Conservation (phyloP, 2,797 vertebrate genomes). For the Lagorchestes hirsutus region DNA sequence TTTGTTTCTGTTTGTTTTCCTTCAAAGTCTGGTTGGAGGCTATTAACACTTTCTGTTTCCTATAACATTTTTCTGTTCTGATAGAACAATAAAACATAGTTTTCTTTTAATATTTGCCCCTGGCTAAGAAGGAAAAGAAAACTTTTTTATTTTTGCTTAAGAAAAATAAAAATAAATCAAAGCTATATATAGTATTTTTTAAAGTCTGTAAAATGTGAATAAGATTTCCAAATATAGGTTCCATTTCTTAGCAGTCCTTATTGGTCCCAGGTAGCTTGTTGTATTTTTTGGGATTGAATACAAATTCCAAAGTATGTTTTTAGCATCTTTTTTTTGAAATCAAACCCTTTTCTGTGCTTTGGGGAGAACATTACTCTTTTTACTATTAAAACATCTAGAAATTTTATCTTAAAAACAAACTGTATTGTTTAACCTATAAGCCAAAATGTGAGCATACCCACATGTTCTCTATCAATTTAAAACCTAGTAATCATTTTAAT, state of each 20-base stretch:
- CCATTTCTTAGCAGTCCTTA: constrained; percentile 20
- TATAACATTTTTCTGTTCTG: background rate
- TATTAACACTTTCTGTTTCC: constrained; percentile 9
- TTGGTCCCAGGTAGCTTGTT: background rate
- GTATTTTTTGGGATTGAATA: background rate
- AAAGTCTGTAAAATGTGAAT: background rate
- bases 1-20: background rate
- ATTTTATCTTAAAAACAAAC: background rate
- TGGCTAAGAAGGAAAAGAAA: constrained; percentile 36
- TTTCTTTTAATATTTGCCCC: constrained; percentile 19
- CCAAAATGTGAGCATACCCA: background rate
- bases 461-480: background rate
- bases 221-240: background rate
- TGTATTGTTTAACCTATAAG: background rate
- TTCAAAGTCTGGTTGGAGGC: constrained; percentile 23
- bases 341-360: background rate
- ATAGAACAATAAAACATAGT: constrained; percentile 12
- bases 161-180: constrained; percentile 1
- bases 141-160: background rate
- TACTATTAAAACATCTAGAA: background rate
- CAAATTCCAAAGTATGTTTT: background rate
- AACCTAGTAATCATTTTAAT: background rate
- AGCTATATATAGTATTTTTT: background rate
- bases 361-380: background rate
- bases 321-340: background rate